These are phyloP conservation scores for Merluccius polli DNA, from an alignment of 2,797 vertebrate genomes.

Conservation along the genomic window DNA sequence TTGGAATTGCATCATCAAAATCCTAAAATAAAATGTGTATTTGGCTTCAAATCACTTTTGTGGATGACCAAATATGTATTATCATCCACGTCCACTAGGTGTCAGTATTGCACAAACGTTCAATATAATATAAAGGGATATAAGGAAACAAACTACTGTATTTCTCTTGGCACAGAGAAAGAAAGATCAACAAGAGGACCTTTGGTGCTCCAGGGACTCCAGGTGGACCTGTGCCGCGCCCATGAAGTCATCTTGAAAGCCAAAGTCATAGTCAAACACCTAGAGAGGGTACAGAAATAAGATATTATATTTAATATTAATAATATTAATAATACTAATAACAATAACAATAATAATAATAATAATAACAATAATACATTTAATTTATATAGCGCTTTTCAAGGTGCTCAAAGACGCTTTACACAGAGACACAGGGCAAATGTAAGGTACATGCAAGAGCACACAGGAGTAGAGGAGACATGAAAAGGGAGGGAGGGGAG, in stretches of 20 bases:
- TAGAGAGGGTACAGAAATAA: constrained; percentile 28
- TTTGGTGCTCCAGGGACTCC: constrained; percentile 85
- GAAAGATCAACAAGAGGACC: constrained; percentile 61
- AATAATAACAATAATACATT: too few species aligned
- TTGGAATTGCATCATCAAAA: background rate
- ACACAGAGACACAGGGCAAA: too few species aligned
- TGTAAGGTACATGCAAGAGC: too few species aligned
- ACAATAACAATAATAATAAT: too few species aligned
- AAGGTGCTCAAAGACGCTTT: too few species aligned
- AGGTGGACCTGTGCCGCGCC: constrained; percentile 89
- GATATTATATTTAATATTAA: background rate
- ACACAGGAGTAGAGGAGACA: too few species aligned
- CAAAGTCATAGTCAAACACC: constrained; percentile 96
- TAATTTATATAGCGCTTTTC: too few species aligned
- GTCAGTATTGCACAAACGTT: background rate
- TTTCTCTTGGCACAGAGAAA: background rate
- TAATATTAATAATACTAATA: too few species aligned
- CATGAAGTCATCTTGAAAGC: constrained; percentile 97
- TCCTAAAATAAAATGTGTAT: background rate
- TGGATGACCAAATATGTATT: background rate
- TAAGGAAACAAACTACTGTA: background rate
- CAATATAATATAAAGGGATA: background rate
- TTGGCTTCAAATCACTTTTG: background rate
- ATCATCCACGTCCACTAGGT: background rate
- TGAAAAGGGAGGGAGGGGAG: too few species aligned